Percentiles rank a stretch among this genome's conserved stretches.
phyloP scores from a whole-genome alignment of 1,140 invertebrate genomes.

The Linepithema humile region DNA sequence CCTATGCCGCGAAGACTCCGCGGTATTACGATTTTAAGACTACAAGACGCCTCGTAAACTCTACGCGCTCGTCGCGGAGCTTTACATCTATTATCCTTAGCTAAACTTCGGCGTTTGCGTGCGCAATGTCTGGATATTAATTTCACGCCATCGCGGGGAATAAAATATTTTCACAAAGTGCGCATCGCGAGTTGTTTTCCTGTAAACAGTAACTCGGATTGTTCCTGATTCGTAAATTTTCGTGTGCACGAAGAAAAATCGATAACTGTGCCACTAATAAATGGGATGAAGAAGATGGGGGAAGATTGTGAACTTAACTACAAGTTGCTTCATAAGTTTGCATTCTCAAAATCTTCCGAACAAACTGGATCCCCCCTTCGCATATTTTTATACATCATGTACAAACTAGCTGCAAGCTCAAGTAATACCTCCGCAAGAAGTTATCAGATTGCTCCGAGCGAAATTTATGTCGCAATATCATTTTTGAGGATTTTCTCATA shows the following conservation, averaged over 20 bases:
- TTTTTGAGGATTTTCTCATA: slow-evolving; percentile 57
- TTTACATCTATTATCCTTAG: slow-evolving; percentile 31
- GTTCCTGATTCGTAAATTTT: neutral
- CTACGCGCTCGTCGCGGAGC: slow-evolving; percentile 39
- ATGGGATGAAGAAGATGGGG: neutral
- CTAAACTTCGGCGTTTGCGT: slow-evolving; percentile 36
- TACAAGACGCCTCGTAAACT: slow-evolving; percentile 2
- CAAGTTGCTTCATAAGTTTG: slow-evolving; percentile 43
- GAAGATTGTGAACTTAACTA: slow-evolving; percentile 25
- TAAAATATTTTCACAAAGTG: neutral
- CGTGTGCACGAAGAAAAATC: neutral
- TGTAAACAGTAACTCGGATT: neutral
- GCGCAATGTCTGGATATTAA: slow-evolving; percentile 52
- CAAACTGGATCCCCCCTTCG: slow-evolving; percentile 12
- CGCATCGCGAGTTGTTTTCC: slow-evolving; percentile 4
- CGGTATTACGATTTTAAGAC: slow-evolving; percentile 60
- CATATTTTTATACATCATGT: slow-evolving; percentile 54
- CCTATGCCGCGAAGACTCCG: slow-evolving; percentile 11
- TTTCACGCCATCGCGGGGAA: slow-evolving; percentile 30
- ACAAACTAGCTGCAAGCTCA: slow-evolving; percentile 42
- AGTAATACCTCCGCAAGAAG: slow-evolving; percentile 51
- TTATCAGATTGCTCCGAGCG: slow-evolving; percentile 50
- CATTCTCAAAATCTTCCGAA: slow-evolving; percentile 28
- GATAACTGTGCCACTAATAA: neutral
- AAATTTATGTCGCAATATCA: slow-evolving; percentile 59